Evolutionary conservation across 2,888 invertebrate genomes (phyloP).

Genomic region (Sclerodermus sp.): DNA sequence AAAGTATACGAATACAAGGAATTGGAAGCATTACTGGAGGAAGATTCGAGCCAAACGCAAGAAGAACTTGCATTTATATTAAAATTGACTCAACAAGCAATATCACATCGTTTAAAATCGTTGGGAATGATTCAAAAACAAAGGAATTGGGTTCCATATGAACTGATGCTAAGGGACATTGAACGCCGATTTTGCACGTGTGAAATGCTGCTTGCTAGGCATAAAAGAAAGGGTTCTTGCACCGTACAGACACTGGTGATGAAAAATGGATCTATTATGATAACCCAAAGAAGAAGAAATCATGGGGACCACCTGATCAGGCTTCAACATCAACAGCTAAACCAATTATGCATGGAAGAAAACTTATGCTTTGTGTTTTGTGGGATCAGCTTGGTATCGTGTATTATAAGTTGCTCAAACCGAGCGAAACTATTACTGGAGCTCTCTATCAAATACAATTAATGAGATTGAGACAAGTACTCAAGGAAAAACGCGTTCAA

Average conservation of each 20-base stretch:
- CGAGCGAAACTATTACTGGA: no score
- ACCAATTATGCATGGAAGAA: conserved; percentile 19
- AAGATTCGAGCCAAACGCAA: no score
- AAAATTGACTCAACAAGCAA: no score
- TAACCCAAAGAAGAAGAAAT: conserved; percentile 18
- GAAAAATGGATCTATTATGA: conserved; percentile 23
- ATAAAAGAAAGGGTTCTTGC: conserved; percentile 21
- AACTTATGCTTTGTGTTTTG: conserved; percentile 1
- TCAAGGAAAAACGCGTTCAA: no score
- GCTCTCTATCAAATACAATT: no score
- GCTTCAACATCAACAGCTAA: conserved; percentile 24
- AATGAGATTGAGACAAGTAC: no score
- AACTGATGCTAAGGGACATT: no score
- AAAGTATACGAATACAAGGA: conserved; percentile 25
- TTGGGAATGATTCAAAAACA: no score
- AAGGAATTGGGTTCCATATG: no score
- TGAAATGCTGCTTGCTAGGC: conserved; percentile 8
- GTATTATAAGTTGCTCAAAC: background rate
- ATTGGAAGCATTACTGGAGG: conserved; percentile 27
- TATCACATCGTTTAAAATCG: no score
- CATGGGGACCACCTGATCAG: conserved; percentile 9
- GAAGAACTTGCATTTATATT: no score
- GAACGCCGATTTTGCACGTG: conserved; percentile 9
- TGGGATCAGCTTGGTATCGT: background rate
- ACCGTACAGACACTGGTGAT: conserved; percentile 20